Conservation (phyloP, 2,113 vertebrate genomes). For the Chrysochloris asiatica region DNA sequence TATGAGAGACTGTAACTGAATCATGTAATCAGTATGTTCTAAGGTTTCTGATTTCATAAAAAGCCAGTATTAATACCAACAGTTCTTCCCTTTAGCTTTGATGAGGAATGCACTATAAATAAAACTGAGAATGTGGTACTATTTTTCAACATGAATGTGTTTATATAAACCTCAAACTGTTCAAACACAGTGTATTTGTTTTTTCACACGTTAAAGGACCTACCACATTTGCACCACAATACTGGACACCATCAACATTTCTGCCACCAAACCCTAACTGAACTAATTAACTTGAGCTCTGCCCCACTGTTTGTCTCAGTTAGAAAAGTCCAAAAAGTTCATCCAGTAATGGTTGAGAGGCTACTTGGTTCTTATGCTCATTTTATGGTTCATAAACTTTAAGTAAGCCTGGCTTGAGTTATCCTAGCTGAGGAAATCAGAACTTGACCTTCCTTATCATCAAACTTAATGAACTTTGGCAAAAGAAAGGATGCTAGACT, state of each 20-base stretch:
- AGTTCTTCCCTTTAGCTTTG: neutral
- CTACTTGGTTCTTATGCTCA: slow-evolving; percentile 47
- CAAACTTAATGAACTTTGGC: neutral
- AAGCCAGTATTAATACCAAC: neutral
- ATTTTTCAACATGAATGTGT: slow-evolving; percentile 56
- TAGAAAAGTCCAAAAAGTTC: slow-evolving; percentile 45
- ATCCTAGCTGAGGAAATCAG: neutral
- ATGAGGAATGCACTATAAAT: neutral
- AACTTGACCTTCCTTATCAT: slow-evolving; percentile 1
- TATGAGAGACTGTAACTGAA: too few species aligned
- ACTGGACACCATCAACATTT: slow-evolving; percentile 52
- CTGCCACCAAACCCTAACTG: slow-evolving; percentile 63
- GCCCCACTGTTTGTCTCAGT: slow-evolving; percentile 53
- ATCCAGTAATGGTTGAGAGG: neutral
- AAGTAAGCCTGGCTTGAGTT: slow-evolving; percentile 25
- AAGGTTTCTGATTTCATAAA: neutral
- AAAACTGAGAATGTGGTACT: neutral
- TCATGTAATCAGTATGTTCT: neutral
- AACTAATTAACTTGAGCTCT: slow-evolving; percentile 72
- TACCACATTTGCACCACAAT: neutral
- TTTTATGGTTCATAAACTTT: slow-evolving; percentile 68
- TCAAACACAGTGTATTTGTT: slow-evolving; percentile 65
- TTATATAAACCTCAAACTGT: slow-evolving; percentile 30
- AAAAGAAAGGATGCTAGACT: neutral
- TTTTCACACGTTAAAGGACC: neutral